A percentile compares a stretch with the other conserved stretches of the same genome.
These are phyloP conservation scores for Lithophane socia DNA, from an alignment of 2,888 invertebrate species.

Conservation along the genomic window DNA sequence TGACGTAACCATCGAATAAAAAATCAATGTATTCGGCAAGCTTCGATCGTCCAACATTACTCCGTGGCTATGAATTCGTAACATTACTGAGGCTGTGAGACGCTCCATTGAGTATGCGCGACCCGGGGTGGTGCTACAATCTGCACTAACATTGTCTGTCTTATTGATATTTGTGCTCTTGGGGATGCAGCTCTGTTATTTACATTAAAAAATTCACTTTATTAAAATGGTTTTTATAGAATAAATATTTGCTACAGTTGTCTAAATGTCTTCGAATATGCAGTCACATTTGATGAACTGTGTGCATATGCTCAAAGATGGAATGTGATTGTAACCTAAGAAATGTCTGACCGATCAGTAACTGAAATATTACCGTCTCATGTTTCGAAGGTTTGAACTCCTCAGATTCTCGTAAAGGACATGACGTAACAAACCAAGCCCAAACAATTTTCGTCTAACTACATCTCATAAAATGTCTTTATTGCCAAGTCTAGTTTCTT, in stretches of 20 bases:
- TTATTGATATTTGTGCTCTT: conserved; percentile 43
- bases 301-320: not conserved
- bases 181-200: conserved; percentile 17
- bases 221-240: conserved; percentile 13
- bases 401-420: not conserved
- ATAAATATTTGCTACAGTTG: conserved; percentile 5
- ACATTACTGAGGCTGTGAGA: conserved; percentile 32
- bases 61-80: conserved; percentile 44
- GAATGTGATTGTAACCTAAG: not conserved
- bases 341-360: not conserved
- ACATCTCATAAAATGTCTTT: conserved; percentile 51
- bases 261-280: conserved; percentile 10
- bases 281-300: not conserved
- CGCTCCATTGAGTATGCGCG: conserved; percentile 37
- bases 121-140: conserved; percentile 31
- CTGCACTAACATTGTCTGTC: conserved; percentile 41
- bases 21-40: conserved; percentile 26
- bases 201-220: conserved; percentile 16
- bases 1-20: conserved; percentile 32
- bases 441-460: conserved; percentile 27
- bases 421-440: conserved; percentile 18
- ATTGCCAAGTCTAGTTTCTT: conserved; percentile 39
- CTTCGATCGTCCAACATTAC: conserved; percentile 15
- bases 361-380: not conserved
- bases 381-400: not conserved